Percentiles rank a stretch among this genome's conserved stretches.
phyloP scores from a whole-genome alignment of 2,797 vertebrate species.

The Nannoperca australis region DNA sequence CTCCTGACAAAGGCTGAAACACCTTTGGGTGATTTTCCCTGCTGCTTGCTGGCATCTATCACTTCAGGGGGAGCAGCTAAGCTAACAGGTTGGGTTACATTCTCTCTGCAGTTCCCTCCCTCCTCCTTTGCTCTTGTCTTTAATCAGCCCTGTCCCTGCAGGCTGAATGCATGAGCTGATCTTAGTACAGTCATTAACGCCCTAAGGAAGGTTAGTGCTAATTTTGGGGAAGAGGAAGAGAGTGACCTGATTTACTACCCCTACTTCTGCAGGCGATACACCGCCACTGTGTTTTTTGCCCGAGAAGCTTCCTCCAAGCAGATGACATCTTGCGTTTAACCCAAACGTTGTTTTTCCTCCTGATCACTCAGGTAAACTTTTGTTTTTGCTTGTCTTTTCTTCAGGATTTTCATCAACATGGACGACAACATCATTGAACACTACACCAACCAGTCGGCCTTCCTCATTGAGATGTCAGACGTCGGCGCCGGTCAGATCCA shows the following conservation, averaged over 20 bases:
- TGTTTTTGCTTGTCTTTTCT: conserved; percentile 4
- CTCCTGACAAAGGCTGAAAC: conserved; percentile 38
- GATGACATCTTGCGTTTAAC: background rate
- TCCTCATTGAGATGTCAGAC: conserved; percentile 93
- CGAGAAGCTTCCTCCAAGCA: conserved; percentile 1
- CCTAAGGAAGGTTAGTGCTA: conserved; percentile 50
- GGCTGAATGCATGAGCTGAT: conserved; percentile 63
- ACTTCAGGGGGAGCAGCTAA: conserved; percentile 65
- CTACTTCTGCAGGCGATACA: conserved; percentile 45
- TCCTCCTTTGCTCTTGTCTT: conserved; percentile 65
- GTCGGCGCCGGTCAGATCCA: conserved; percentile 88
- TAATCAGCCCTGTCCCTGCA: conserved; percentile 76
- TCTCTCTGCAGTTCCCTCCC: conserved; percentile 73
- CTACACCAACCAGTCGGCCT: conserved; percentile 97
- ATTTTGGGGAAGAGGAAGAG: conserved; percentile 29
- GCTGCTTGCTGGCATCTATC: conserved; percentile 49
- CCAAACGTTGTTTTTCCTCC: background rate
- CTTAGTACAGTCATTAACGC: conserved; percentile 69
- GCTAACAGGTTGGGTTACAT: conserved; percentile 83
- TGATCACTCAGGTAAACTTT: conserved; percentile 13
- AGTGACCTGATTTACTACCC: conserved; percentile 61
- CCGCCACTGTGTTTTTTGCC: background rate
- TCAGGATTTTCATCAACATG: conserved; percentile 97
- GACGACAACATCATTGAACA: conserved; percentile 98
- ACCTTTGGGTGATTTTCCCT: conserved; percentile 57